Evolutionary conservation across 1,140 invertebrate species (phyloP).

Genomic region (Pomacea maculata): DNA sequence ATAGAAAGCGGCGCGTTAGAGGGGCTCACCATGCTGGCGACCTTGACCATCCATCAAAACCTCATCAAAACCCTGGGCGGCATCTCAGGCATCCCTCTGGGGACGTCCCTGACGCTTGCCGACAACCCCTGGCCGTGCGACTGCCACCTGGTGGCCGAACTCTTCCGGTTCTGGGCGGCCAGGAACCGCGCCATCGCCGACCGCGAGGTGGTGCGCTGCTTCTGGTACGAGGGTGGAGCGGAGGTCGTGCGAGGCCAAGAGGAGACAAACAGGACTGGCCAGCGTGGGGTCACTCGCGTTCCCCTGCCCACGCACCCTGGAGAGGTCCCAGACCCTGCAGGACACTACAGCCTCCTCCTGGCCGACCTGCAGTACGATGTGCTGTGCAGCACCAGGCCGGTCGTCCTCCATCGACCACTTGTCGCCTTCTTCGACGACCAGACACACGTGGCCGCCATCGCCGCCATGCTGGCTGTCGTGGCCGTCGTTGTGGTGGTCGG

Average conservation of each 20-base stretch:
- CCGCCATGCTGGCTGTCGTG: conserved; percentile 5
- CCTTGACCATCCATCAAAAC: conserved; percentile 36
- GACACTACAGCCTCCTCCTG: not conserved
- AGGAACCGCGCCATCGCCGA: conserved; percentile 20
- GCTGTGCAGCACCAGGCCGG: not conserved
- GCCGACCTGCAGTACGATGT: not conserved
- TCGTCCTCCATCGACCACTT: too few relatives aligned
- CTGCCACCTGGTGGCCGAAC: conserved; percentile 27
- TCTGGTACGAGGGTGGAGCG: not conserved
- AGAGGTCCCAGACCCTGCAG: not conserved
- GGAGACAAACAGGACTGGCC: not conserved
- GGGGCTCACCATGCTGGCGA: conserved; percentile 12
- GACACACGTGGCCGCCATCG: conserved; percentile 8
- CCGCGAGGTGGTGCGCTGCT: conserved; percentile 25
- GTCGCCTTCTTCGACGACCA: conserved; percentile 4
- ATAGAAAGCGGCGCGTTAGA: conserved; percentile 34
- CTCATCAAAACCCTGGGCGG: conserved; percentile 19
- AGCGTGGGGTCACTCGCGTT: not conserved
- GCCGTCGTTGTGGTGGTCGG: conserved; percentile 21
- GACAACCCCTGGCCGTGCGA: conserved; percentile 45
- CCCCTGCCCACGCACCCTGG: not conserved
- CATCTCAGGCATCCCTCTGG: not conserved
- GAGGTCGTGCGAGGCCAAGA: not conserved
- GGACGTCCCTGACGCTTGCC: conserved; percentile 21
- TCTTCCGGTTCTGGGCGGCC: conserved; percentile 16